A percentile compares a stretch with the other conserved stretches of the same genome.
Evolutionary conservation across 2,113 vertebrate species (phyloP).

Genomic region (Gymnarchus niloticus): DNA sequence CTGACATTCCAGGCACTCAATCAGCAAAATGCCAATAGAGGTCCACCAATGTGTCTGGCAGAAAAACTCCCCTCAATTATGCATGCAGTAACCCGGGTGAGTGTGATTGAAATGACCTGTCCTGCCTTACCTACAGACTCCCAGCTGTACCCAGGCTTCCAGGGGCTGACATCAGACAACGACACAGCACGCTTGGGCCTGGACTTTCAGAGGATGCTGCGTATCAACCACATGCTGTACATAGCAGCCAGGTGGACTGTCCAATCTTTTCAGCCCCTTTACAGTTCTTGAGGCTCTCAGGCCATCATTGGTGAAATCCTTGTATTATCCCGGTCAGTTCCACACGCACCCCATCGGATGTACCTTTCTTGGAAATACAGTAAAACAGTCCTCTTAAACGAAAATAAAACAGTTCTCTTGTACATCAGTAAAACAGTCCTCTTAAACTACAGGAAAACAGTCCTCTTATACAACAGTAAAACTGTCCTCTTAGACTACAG

Average conservation of each 20-base stretch:
- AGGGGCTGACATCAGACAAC: constrained; percentile 66
- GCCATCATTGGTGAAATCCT: background rate
- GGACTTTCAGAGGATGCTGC: constrained; percentile 76
- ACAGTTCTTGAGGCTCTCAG: background rate
- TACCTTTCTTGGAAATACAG: background rate
- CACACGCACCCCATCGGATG: background rate
- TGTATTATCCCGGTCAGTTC: background rate
- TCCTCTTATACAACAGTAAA: too few relatives aligned
- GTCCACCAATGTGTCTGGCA: background rate
- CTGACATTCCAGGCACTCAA: background rate
- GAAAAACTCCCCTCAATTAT: background rate
- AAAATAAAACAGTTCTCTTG: background rate
- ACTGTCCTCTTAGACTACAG: too few relatives aligned
- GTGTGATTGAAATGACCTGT: background rate
- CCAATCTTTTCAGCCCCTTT: background rate
- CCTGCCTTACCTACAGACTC: constrained; percentile 52
- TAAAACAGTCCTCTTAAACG: background rate
- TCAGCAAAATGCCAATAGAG: background rate
- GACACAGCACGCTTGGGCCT: constrained; percentile 65
- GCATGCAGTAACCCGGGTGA: background rate
- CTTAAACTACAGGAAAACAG: too few relatives aligned
- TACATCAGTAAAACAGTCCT: background rate
- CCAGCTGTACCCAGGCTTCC: constrained; percentile 61
- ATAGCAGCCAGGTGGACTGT: constrained; percentile 74
- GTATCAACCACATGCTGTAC: constrained; percentile 73